Evolutionary conservation across 2,888 invertebrate species (phyloP), one percentile per base, ranked within the genome.

Genomic region (Metacarcinus magister): DNA sequence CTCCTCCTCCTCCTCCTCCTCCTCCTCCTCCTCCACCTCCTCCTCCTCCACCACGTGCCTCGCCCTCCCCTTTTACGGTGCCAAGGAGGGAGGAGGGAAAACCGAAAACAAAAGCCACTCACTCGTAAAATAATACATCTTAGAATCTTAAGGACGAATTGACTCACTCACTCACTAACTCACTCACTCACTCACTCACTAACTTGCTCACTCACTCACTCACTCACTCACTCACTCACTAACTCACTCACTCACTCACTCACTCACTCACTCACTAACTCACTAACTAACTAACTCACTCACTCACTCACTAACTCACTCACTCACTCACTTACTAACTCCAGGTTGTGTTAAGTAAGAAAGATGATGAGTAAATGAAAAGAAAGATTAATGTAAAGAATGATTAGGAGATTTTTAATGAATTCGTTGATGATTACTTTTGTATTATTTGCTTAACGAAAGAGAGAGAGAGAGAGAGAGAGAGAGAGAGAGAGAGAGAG

Each of bases 1-100:
- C 67, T 82, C 82, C 82, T 82, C 82, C 82, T 82, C 82, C 82
- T 82, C 82, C 82, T 75, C 75, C 75, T 75, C 75, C 75, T 75
- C 75, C 75, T 75, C 75, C 4, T 75, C 75, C 75, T 75, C 28
- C 75, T 75, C 75, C 75, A 28, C 28, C 28, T 28, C 75, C 75
- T 28, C 75, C 75, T 75, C 75, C 75, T 75, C 75, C 28, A 4
- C 28, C 75, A 32, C 28, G 82, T 82, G 82, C 28, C 82, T 82
- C 82, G 82, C 82, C 82, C 82, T 82, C 28, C 32, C 82, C 82
- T 32, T 82, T 82, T 82, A 82, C 82, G 82, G 82, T 82, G 82
- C 82, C 82, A 82, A 82, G 82, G 82, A 28, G 82, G 32, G 82
- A 32, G 82, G 10, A 82, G 82, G 82, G 32, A 82, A 32, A 82